Evolutionary conservation across 2,888 invertebrate genomes (phyloP), one percentile per base, ranked within the genome.

Genomic region (Uloborus plumipes): DNA sequence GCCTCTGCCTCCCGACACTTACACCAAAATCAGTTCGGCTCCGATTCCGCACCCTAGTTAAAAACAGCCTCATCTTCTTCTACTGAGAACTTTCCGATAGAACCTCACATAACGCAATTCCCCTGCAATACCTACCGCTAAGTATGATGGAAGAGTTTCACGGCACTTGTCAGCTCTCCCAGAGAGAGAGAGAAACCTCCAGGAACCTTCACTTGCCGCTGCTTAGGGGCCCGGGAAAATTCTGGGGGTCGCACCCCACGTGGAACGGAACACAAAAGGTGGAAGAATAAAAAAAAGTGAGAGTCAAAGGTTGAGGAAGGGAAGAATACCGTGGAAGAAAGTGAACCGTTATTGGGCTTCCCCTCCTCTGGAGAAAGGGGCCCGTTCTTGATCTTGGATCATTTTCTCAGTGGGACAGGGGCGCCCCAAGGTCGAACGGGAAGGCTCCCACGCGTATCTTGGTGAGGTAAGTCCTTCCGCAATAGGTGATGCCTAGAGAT

Each of bases 341-440:
- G 78, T 66, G 67, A 81, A 75, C 80, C 80, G 80, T 69, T 81
- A 81, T 55, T 64, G 61, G 51, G 66, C n/a, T 39, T 53, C 16
- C n/a, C 20, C 59, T 22, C 26, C 49, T 64, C 20, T 49, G 22
- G 61, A 67, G 66, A 62, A 73, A 80, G 51, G 74, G 69, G 50
- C 50, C 50, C 70, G 80, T 70, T 74, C 80, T 81, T 81, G 80
- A 81, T 74, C 80, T 81, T 81, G 80, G 69, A 26, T 55, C 67
- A 3, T 22, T 16, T 47, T 55, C 39, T 26, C 76, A 61, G 58
- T 53, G 73, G 79, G 59, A 62, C 55, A 50, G 65, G 77, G 61
- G 55, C 39, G 47, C 22, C 20, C 58, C 74, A 81, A 81, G 80
- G 74, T 31, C 64, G 74, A 22, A 7, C 53, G 31, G 18, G 16